Evolutionary conservation across 2,113 vertebrate genomes (phyloP), one percentile per base, ranked within the genome.

Genomic region (Atlantisia rogersi): DNA sequence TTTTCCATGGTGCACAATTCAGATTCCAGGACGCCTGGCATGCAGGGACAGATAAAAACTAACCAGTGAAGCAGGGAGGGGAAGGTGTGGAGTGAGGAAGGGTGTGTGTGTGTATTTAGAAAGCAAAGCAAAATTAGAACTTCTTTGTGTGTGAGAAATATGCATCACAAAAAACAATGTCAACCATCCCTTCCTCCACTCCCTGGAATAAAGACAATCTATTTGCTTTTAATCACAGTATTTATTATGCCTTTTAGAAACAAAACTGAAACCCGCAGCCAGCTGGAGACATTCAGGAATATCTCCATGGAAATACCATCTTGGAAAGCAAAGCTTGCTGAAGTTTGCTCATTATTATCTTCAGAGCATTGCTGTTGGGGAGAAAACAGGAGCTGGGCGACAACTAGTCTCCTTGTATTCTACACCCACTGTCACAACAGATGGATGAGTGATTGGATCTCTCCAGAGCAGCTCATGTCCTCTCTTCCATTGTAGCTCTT

Each of bases 281-380:
- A 97, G 73, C 80, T 95, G 83, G 69, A 90, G 46, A 31, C 17
- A 32, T 74, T 75, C 76, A 82, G 83, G 88, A 95, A 35, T 77
- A 89, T 94, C 88, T 96, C 92, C 96, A 94, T 96, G 89, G 94
- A 95, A 95, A 95, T 97, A 53, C 32, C 52, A 71, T 84, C 65
- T 68, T 32, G 14, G 77, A 89, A 94, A 87, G 81, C 60, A 95
- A 90, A 89, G 83, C 74, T 75, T 91, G 86, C 48, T 62, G 39
- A 86, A 76, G 77, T 88, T 92, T 86, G 26, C 48, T 92, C 15
- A 7, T 78, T 88, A 62, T 86, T 83, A 75, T 93, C 77, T 86
- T 82, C 77, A 84, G 60, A 74, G 46, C 52, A 48, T 62, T 91
- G 69, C 81, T 64, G 52, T 29, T 0, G 0, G 60, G 20, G 71